Base-by-base conservation (phyloP, 2,113 vertebrate species). In the Hoplias malabaricus region DNA sequence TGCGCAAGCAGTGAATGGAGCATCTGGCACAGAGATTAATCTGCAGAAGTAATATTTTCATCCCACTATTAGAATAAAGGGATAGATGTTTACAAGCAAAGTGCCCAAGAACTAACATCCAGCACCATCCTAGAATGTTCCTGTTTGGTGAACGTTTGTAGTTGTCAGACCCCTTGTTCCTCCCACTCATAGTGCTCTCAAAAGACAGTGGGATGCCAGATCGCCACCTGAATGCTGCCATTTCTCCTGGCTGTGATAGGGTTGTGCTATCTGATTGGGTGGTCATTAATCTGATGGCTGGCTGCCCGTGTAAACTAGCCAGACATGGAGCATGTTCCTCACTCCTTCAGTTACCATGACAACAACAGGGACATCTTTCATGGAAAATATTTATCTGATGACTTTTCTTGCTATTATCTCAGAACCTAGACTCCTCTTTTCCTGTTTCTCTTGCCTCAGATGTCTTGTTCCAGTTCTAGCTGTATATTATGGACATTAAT, bases 261-360 rank as follows among this genome's bases (percentile, higher is more conserved):
- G 6, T 59, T 73, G 53, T 66, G 46, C 77, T 81, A 77, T 66
- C 61, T 36, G 65, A 73, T 40, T 34, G 72, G 57, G n/a, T 69
- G 42, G 34, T 68, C 69, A 62, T 78, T 78, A 78, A 77, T 77
- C 62, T 62, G 69, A 69, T 53, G 40, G 62, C 63, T 25, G 40
- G 14, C 62, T 29, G n/a, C 69, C 56, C 63, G 54, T 31, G 13
- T 59, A 61, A 57, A 48, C 57, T 53, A 42, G 54, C 67, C 76
- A 70, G 69, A 57, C 27, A 69, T 42, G 27, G 27, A 34, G 33
- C 68, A 61, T 63, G 59, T 66, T 75, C 31, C 21, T 54, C 43
- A 38, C 36, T 75, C 75, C 21, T 62, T 66, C n/a, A 54, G 69
- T 72, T 63, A 59, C 50, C 62, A 77, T 67, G 54, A 65, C 57